Percentiles rank a stretch among this genome's conserved stretches.
Evolutionary conservation across 2,888 invertebrate genomes (phyloP).

Genomic region (Lacanobia wlatinum): DNA sequence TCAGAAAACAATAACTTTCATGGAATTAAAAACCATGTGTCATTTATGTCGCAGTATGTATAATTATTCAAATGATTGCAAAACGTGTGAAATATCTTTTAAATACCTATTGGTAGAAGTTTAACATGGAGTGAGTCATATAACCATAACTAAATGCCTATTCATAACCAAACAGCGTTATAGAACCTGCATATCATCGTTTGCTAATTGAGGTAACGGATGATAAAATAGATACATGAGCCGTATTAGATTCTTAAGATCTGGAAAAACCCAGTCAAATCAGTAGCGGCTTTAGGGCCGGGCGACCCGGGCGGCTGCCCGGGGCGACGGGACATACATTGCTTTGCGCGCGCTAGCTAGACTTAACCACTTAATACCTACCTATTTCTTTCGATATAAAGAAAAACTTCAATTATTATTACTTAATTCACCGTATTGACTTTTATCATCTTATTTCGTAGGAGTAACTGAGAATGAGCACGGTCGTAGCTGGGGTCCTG

Average conservation of each 20-base stretch:
- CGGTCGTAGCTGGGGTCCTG: no score
- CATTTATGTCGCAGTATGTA: constrained; percentile 10
- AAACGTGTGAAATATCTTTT: constrained; percentile 31
- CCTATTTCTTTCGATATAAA: no score
- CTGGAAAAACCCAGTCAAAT: background rate
- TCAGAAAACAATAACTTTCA: constrained; percentile 15
- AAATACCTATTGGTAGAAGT: background rate
- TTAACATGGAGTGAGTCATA: constrained; percentile 19
- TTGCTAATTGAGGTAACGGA: background rate
- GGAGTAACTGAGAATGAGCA: no score
- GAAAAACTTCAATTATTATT: no score
- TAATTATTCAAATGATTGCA: constrained; percentile 5
- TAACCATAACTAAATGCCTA: background rate
- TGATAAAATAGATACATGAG: background rate
- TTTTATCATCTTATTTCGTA: no score
- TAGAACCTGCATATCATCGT: background rate
- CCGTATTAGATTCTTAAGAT: background rate
- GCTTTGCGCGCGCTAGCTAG: no score
- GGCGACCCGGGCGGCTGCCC: no score
- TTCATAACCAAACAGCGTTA: background rate
- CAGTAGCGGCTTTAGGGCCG: no score
- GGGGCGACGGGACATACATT: no score
- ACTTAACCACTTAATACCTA: no score
- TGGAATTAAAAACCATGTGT: constrained; percentile 4
- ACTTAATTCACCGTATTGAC: no score